These are phyloP conservation scores for Cercocebus atys DNA, from an alignment of 2,113 vertebrate genomes.

Conservation along the genomic window DNA sequence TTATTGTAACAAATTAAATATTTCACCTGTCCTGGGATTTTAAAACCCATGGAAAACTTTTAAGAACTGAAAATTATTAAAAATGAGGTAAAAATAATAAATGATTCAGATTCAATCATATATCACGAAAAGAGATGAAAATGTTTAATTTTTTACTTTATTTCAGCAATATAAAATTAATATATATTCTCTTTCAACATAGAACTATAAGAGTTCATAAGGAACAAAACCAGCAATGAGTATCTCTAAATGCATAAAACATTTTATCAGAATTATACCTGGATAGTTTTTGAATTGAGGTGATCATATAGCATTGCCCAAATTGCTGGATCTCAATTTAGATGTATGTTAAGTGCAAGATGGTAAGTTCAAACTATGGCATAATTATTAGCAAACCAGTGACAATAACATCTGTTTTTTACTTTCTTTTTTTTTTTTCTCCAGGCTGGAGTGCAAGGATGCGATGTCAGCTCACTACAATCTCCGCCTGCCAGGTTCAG, in stretches of 20 bases:
- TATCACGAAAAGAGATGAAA: neutral
- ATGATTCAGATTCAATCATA: neutral
- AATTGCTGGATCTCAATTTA: neutral
- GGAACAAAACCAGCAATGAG: neutral
- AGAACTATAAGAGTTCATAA: neutral
- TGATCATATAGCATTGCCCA: neutral
- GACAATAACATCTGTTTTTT: neutral
- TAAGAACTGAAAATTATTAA: neutral
- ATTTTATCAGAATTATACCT: neutral
- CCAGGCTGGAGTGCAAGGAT: too few relatives aligned
- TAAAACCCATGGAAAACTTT: neutral
- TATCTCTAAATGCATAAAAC: neutral
- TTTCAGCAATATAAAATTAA: neutral
- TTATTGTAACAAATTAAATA: conserved; percentile 1
- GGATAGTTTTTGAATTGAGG: neutral
- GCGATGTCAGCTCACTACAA: too few relatives aligned
- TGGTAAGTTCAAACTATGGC: neutral
- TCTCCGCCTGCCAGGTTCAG: too few relatives aligned
- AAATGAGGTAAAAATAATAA: neutral
- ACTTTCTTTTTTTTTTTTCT: too few relatives aligned
- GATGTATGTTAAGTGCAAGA: neutral
- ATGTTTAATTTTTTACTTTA: neutral
- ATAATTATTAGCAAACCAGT: neutral
- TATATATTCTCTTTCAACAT: neutral
- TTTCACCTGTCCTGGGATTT: neutral